phyloP scores from a whole-genome alignment of 2,113 vertebrate species.

The Nannospalax galili region DNA sequence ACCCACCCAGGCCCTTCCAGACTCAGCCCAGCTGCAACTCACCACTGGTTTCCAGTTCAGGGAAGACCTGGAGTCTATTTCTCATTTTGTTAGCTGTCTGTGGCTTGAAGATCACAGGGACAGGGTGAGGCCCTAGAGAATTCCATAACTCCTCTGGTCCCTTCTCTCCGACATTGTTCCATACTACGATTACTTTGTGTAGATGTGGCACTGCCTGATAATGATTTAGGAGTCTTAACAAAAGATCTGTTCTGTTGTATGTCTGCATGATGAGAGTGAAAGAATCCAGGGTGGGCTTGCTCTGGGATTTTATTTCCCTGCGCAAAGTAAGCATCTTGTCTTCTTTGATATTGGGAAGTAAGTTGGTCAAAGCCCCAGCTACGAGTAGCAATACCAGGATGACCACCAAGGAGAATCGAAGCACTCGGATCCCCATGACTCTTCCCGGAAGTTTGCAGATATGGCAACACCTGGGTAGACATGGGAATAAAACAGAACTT shows the following conservation, averaged over 20 bases:
- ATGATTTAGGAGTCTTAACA: constrained; percentile 95
- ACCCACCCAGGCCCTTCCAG: background rate
- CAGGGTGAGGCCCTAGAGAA: constrained; percentile 92
- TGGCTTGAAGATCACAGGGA: constrained; percentile 93
- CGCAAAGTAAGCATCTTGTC: constrained; percentile 84
- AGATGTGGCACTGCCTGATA: constrained; percentile 94
- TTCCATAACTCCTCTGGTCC: constrained; percentile 92
- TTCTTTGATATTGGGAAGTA: constrained; percentile 88
- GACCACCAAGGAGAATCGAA: constrained; percentile 84
- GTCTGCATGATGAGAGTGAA: constrained; percentile 96
- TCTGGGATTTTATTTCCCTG: constrained; percentile 80
- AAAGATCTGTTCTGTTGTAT: constrained; percentile 94
- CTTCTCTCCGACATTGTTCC: constrained; percentile 94
- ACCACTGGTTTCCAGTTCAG: constrained; percentile 94
- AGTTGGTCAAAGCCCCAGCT: constrained; percentile 87
- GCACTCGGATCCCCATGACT: constrained; percentile 85
- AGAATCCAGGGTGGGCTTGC: constrained; percentile 82
- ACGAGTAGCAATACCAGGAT: constrained; percentile 87
- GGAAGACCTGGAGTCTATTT: constrained; percentile 94
- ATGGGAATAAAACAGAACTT: background rate
- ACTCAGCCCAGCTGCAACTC: constrained; percentile 46
- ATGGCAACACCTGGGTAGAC: constrained; percentile 80
- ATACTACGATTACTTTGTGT: constrained; percentile 92
- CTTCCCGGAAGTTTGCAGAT: constrained; percentile 87
- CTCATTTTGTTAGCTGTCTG: constrained; percentile 93